These are phyloP conservation scores for Trididemnum miniatum DNA, from an alignment of 23 tunicate genomes.

Conservation along the genomic window DNA sequence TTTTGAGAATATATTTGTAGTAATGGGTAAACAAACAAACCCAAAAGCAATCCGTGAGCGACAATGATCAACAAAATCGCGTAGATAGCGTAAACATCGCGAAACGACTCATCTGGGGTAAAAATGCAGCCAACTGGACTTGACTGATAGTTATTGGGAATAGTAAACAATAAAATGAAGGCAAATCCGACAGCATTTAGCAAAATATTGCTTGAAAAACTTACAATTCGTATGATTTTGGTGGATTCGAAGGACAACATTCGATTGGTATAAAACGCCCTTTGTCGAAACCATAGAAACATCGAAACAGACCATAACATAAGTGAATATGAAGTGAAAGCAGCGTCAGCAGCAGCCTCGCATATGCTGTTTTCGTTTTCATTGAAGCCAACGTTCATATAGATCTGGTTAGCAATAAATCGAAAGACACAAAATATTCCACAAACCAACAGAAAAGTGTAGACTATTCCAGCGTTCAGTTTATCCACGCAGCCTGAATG, in stretches of 20 bases:
- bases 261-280: slow-evolving; percentile 56
- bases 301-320: slow-evolving; percentile 30
- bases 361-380: slow-evolving; percentile 19
- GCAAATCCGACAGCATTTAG: slow-evolving; percentile 20
- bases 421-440: slow-evolving; percentile 32
- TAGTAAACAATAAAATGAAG: background rate
- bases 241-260: slow-evolving; percentile 31
- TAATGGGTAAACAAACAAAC: slow-evolving; percentile 59
- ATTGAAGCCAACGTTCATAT: slow-evolving; percentile 24
- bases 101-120: background rate
- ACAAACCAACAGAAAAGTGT: slow-evolving; percentile 30
- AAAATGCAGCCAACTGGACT: slow-evolving; percentile 30
- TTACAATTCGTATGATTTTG: slow-evolving; percentile 15
- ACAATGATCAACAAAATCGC: slow-evolving; percentile 11
- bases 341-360: slow-evolving; percentile 49
- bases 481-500: background rate
- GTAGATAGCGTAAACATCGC: slow-evolving; percentile 2
- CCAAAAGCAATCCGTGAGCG: slow-evolving; percentile 38
- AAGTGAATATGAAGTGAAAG: slow-evolving; percentile 27
- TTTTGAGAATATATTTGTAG: background rate
- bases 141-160: slow-evolving; percentile 40
- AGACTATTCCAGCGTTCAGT: slow-evolving; percentile 30
- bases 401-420: slow-evolving; percentile 4
- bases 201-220: slow-evolving; percentile 36
- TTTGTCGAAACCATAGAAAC: slow-evolving; percentile 65